Conservation (phyloP, 2,888 invertebrate genomes). For the Theretra japonica region DNA sequence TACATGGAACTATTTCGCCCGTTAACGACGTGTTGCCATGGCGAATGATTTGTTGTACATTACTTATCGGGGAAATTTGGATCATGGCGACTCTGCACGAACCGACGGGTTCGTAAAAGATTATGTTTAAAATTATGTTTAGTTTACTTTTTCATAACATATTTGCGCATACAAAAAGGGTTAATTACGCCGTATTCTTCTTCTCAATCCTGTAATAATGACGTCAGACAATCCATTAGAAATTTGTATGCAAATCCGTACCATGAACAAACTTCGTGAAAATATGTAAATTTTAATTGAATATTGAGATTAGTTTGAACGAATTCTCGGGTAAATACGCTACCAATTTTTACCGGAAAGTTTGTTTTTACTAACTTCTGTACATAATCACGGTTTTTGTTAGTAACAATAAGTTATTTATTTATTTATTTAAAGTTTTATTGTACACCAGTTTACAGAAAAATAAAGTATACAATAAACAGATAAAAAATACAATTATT, state of each 20-base stretch:
- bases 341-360: background rate
- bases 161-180: too few relatives aligned
- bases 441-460: too few relatives aligned
- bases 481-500: too few relatives aligned
- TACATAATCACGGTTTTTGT: background rate
- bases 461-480: too few relatives aligned
- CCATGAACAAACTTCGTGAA: conserved; percentile 6
- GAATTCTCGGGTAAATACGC: conserved; percentile 6
- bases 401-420: too few relatives aligned
- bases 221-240: conserved; percentile 2
- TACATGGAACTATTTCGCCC: conserved; percentile 44
- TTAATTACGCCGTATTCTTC: background rate
- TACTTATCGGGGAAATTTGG: conserved; percentile 6
- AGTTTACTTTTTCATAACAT: too few relatives aligned
- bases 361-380: background rate
- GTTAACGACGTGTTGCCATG: conserved; percentile 42
- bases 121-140: background rate
- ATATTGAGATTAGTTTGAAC: conserved; percentile 6
- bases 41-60: conserved; percentile 24
- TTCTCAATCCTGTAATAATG: conserved; percentile 1
- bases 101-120: background rate
- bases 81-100: background rate
- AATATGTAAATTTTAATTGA: conserved; percentile 6
- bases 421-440: too few relatives aligned
- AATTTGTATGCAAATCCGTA: conserved; percentile 3